These are phyloP conservation scores for Ichneumon xanthorius DNA, from an alignment of 2,888 invertebrate species.

Conservation along the genomic window DNA sequence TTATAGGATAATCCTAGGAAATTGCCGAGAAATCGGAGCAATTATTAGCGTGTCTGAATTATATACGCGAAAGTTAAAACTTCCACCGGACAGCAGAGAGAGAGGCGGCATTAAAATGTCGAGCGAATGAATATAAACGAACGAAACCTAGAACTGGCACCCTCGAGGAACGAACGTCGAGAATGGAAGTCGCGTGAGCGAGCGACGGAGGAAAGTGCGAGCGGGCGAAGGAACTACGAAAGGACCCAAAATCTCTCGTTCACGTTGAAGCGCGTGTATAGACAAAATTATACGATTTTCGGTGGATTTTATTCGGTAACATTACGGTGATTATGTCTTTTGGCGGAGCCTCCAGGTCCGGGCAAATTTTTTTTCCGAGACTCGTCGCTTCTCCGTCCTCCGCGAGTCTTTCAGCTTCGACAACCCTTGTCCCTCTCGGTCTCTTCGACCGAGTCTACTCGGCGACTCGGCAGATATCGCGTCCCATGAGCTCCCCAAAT, in stretches of 20 bases:
- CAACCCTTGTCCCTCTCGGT: constrained; percentile 33
- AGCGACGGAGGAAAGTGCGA: constrained; percentile 12
- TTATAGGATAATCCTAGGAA: constrained; percentile 2
- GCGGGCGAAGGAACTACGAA: constrained; percentile 37
- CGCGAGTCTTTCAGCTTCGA: constrained; percentile 24
- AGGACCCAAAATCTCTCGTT: constrained; percentile 18
- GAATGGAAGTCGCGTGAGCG: constrained; percentile 5
- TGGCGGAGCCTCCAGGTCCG: constrained; percentile 70
- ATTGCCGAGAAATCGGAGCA: constrained; percentile 8
- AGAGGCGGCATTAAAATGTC: background rate
- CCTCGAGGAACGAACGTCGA: constrained; percentile 45
- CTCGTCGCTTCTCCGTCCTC: background rate
- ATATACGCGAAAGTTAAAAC: background rate
- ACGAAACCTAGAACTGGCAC: constrained; percentile 10
- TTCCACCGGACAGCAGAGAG: background rate
- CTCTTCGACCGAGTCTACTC: constrained; percentile 32
- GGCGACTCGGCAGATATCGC: constrained; percentile 69
- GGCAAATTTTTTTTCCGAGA: constrained; percentile 52
- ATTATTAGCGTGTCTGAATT: constrained; percentile 15
- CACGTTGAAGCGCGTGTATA: constrained; percentile 54
- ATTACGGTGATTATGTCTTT: constrained; percentile 73
- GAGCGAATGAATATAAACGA: background rate
- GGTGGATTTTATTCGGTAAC: constrained; percentile 71
- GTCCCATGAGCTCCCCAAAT: constrained; percentile 79
- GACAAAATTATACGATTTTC: constrained; percentile 74